These are phyloP conservation scores for Argyrosomus regius DNA, from an alignment of 2,797 vertebrate genomes.

Conservation along the genomic window DNA sequence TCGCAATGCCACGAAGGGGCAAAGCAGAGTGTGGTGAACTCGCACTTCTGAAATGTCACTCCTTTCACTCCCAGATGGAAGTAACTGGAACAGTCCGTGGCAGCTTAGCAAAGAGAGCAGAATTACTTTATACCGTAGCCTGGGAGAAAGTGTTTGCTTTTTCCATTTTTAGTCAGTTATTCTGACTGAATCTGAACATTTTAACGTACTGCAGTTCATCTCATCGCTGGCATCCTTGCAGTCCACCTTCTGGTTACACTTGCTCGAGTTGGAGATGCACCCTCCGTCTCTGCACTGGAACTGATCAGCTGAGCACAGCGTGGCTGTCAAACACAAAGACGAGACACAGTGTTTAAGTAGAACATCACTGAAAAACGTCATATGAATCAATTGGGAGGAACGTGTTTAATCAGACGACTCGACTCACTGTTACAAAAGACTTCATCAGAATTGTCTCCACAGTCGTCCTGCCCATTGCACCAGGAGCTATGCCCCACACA, in stretches of 20 bases:
- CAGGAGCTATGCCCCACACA: conserved; percentile 89
- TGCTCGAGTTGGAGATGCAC: conserved; percentile 93
- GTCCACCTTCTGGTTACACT: conserved; percentile 95
- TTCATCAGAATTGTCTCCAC: conserved; percentile 96
- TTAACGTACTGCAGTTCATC: conserved; percentile 92
- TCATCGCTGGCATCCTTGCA: conserved; percentile 96
- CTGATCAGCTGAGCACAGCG: conserved; percentile 85
- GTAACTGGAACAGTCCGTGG: conserved; percentile 94
- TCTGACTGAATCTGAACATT: not conserved
- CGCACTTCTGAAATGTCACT: conserved; percentile 92
- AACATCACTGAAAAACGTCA: not conserved
- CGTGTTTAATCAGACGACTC: not conserved
- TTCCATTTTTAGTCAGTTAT: not conserved
- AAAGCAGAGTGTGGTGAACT: conserved; percentile 95
- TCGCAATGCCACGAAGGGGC: conserved; percentile 94
- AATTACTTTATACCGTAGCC: not conserved
- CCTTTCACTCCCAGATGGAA: conserved; percentile 96
- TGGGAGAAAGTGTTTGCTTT: not conserved
- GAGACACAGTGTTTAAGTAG: not conserved
- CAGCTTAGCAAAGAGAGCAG: conserved; percentile 81
- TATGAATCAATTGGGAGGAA: not conserved
- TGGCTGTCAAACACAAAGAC: conserved; percentile 73
- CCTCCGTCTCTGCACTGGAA: conserved; percentile 92
- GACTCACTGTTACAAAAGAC: conserved; percentile 93
- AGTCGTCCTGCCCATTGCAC: conserved; percentile 93